phyloP scores from a whole-genome alignment of 2,113 vertebrate genomes.

The Pachyramphus minor region DNA sequence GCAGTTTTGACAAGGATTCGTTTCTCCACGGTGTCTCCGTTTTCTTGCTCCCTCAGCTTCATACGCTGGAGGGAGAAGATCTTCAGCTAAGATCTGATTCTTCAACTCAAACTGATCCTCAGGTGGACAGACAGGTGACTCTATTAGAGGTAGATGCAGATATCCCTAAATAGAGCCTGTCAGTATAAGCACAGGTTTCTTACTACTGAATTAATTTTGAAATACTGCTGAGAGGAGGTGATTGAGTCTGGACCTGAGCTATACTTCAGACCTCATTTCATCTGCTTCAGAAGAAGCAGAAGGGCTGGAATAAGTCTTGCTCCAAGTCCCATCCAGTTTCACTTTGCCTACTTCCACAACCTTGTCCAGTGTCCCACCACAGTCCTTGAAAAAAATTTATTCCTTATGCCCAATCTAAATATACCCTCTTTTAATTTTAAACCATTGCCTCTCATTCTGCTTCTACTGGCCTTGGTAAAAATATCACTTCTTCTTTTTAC shows the following conservation, averaged over 20 bases:
- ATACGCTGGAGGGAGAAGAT: neutral
- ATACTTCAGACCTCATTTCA: neutral
- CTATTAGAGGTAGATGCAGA: neutral
- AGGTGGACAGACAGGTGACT: neutral
- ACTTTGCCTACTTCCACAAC: neutral
- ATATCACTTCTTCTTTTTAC: neutral
- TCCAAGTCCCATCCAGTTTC: neutral
- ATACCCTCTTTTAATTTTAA: too few species aligned
- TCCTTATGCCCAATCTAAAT: too few species aligned
- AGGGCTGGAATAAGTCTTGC: neutral
- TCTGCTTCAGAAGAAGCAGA: neutral
- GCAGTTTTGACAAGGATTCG: rapidly evolving
- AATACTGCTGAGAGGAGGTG: neutral
- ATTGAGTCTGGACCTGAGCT: neutral
- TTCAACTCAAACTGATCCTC: neutral
- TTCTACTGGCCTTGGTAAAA: neutral
- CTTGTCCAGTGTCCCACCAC: neutral
- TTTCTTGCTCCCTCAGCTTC: neutral
- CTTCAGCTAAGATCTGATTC: neutral
- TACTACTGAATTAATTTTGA: neutral
- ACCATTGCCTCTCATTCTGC: too few species aligned
- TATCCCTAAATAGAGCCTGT: neutral
- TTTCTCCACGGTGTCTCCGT: neutral
- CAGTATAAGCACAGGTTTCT: neutral
- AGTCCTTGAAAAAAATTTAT: neutral